phyloP scores from a whole-genome alignment of 2,888 invertebrate species.

The Orchesellides sinensis region DNA sequence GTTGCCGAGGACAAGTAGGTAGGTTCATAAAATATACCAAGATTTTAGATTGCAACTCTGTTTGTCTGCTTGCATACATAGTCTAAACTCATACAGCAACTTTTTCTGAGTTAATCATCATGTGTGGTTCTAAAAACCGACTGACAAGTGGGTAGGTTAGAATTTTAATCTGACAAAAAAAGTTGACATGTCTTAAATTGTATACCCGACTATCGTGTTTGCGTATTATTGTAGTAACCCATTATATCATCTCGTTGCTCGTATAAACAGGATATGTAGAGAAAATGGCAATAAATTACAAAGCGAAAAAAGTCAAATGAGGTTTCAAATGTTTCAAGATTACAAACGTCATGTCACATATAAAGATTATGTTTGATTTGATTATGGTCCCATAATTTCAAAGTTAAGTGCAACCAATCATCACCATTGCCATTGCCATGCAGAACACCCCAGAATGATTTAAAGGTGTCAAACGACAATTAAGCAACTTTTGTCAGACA shows the following conservation, averaged over 20 bases:
- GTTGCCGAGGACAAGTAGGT: no score
- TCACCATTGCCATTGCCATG: not conserved
- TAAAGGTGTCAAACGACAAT: slow-evolving; percentile 28
- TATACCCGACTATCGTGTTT: not conserved
- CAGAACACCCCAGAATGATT: not conserved
- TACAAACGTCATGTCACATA: not conserved
- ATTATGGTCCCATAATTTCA: not conserved
- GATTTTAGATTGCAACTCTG: not conserved
- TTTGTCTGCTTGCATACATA: no score
- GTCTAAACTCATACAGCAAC: no score
- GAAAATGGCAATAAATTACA: not conserved
- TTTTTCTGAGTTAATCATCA: not conserved
- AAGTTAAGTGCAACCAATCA: not conserved
- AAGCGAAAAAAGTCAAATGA: not conserved
- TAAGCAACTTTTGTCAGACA: not conserved
- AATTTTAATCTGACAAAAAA: not conserved
- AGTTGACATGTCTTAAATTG: not conserved
- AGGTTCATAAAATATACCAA: no score
- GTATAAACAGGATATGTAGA: no score
- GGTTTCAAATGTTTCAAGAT: not conserved
- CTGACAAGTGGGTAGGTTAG: not conserved
- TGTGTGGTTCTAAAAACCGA: not conserved
- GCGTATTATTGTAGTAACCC: not conserved
- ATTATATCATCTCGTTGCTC: no score
- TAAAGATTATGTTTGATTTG: no score